These are phyloP conservation scores for Meloidogyne exigua DNA, from an alignment of 1,140 invertebrate species.

Conservation along the genomic window DNA sequence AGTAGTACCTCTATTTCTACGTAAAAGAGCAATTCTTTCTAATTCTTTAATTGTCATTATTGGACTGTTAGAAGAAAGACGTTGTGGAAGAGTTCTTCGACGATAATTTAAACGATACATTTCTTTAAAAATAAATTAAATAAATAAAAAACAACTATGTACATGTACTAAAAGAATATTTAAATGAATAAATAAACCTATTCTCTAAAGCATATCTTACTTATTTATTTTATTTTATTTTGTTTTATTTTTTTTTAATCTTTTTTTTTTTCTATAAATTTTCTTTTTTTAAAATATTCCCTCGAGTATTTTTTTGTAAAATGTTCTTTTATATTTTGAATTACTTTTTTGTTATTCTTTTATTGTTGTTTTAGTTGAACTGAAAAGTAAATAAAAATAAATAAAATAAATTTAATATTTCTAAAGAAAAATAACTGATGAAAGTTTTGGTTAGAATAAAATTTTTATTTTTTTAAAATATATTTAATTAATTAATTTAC, in stretches of 20 bases:
- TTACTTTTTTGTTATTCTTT: background rate
- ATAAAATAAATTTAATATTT: background rate
- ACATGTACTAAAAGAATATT: background rate
- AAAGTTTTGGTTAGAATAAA: too few relatives aligned
- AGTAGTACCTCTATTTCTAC: background rate
- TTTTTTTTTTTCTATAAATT: background rate
- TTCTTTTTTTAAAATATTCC: background rate
- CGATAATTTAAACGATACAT: conserved; percentile 2
- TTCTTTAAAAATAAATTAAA: background rate
- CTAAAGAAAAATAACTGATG: too few relatives aligned
- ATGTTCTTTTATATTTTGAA: background rate
- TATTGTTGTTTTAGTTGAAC: background rate
- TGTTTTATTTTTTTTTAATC: background rate
- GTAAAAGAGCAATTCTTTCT: background rate
- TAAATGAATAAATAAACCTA: background rate
- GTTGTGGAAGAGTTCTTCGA: background rate
- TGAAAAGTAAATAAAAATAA: background rate
- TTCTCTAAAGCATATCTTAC: background rate
- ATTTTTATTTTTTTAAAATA: too few relatives aligned
- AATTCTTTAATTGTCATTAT: conserved; percentile 2
- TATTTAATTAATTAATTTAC: too few relatives aligned
- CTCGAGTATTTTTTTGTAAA: background rate
- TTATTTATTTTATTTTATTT: background rate
- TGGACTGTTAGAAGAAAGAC: background rate
- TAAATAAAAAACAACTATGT: background rate